Conservation (phyloP, 2,113 vertebrate genomes). For the Apodemus sylvaticus region DNA sequence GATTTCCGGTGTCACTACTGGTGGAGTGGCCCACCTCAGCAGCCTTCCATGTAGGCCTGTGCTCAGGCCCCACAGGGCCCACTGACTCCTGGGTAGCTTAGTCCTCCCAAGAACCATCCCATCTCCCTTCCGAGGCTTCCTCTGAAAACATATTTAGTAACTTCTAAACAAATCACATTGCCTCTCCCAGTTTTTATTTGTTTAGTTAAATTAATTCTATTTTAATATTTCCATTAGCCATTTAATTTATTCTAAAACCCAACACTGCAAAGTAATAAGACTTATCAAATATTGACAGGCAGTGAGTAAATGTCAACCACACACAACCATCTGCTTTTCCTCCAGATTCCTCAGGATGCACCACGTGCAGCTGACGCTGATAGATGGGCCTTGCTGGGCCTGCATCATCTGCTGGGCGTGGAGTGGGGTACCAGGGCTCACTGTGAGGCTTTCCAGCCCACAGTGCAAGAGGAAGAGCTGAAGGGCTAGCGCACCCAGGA, state of each 20-base stretch:
- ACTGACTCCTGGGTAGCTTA: not conserved
- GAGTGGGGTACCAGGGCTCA: no score
- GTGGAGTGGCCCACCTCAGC: accelerated
- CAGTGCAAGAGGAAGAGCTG: not conserved
- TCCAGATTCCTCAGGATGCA: conserved; percentile 74
- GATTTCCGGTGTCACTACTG: not conserved
- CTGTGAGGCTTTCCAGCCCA: not conserved
- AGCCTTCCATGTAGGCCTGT: not conserved
- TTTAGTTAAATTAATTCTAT: conserved; percentile 86
- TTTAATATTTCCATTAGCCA: conserved; percentile 88
- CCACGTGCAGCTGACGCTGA: conserved; percentile 71
- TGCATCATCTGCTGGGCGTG: not conserved
- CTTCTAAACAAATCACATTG: conserved; percentile 73
- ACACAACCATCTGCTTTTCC: conserved; percentile 82
- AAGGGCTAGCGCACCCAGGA: no score
- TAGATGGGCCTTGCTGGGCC: conserved; percentile 44
- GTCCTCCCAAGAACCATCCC: not conserved
- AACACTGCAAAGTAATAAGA: conserved; percentile 85
- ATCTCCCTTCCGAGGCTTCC: conserved; percentile 62
- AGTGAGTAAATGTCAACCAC: conserved; percentile 84
- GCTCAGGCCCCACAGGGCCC: not conserved
- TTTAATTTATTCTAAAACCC: conserved; percentile 84
- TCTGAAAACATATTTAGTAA: conserved; percentile 78
- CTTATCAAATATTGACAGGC: conserved; percentile 87
- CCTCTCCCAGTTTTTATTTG: conserved; percentile 81